Conservation (phyloP, 2,797 vertebrate species). For the Cryptoprocta ferox region DNA sequence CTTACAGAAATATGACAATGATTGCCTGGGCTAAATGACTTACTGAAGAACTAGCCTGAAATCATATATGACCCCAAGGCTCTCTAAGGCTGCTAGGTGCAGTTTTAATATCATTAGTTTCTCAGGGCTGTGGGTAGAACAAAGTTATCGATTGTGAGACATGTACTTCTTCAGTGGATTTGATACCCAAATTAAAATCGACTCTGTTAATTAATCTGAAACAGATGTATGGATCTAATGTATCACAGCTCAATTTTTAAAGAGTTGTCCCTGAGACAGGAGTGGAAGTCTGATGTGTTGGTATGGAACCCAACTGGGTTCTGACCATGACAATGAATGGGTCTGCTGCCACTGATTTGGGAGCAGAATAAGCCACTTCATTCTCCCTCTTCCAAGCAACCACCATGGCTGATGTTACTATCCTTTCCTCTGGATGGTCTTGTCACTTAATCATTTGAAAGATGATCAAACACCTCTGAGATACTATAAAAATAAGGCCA, state of each 20-base stretch:
- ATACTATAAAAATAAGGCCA: background rate
- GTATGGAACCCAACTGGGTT: background rate
- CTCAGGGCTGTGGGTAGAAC: background rate
- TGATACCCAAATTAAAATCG: slow-evolving; percentile 38
- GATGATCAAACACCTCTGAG: background rate
- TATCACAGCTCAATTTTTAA: background rate
- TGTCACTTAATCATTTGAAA: background rate
- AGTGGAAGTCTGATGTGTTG: background rate
- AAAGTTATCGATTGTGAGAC: background rate
- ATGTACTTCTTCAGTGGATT: background rate
- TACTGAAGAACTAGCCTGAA: background rate
- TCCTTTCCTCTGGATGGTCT: background rate
- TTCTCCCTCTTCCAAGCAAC: background rate
- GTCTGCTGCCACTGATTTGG: background rate
- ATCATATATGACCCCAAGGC: background rate
- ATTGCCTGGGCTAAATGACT: background rate
- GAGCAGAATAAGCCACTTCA: background rate
- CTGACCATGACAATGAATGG: background rate
- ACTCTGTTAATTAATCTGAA: background rate
- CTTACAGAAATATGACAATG: background rate
- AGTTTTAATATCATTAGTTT: background rate
- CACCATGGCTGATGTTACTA: background rate
- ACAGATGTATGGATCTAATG: background rate
- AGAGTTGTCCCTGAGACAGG: background rate
- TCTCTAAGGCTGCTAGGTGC: background rate